phyloP scores from a whole-genome alignment of 2,797 vertebrate species.

The Diplodus sargus region DNA sequence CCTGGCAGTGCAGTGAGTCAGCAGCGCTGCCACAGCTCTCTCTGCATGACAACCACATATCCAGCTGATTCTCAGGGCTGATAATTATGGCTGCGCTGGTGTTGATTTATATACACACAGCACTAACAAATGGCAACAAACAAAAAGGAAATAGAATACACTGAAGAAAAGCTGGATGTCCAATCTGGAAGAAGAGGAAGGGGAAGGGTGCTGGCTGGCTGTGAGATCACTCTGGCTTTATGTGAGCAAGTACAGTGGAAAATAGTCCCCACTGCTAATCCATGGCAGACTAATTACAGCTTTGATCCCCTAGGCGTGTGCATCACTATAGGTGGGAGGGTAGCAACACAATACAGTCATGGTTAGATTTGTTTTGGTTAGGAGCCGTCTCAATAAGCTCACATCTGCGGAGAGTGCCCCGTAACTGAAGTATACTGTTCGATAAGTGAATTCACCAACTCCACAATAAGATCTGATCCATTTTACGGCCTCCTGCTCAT shows the following conservation, averaged over 20 bases:
- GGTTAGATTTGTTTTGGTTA: slow-evolving; percentile 39
- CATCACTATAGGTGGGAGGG: slow-evolving; percentile 64
- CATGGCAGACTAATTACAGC: slow-evolving; percentile 83
- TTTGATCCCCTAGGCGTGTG: slow-evolving; percentile 76
- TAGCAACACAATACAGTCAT: slow-evolving; percentile 39
- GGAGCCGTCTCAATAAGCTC: slow-evolving; percentile 26
- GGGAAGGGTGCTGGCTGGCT: slow-evolving; percentile 32
- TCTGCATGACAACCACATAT: slow-evolving; percentile 58
- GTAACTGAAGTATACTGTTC: not conserved
- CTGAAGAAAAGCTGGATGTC: not conserved
- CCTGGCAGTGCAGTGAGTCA: slow-evolving; percentile 72
- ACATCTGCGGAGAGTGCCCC: slow-evolving; percentile 24
- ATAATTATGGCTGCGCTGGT: not conserved
- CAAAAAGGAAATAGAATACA: not conserved
- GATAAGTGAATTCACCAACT: slow-evolving; percentile 13
- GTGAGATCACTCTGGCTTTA: slow-evolving; percentile 64
- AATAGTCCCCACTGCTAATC: slow-evolving; percentile 81
- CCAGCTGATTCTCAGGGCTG: slow-evolving; percentile 47
- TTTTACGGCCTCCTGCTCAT: not conserved
- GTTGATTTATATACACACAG: slow-evolving; percentile 1
- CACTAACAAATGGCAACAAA: slow-evolving; percentile 6
- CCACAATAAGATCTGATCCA: slow-evolving; percentile 3
- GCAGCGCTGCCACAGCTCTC: slow-evolving; percentile 33
- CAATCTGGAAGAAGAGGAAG: slow-evolving; percentile 33
- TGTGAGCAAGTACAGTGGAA: slow-evolving; percentile 74